These are phyloP conservation scores for Chamaetylas fuelleborni DNA, from an alignment of 2,113 vertebrate species.

Conservation along the genomic window DNA sequence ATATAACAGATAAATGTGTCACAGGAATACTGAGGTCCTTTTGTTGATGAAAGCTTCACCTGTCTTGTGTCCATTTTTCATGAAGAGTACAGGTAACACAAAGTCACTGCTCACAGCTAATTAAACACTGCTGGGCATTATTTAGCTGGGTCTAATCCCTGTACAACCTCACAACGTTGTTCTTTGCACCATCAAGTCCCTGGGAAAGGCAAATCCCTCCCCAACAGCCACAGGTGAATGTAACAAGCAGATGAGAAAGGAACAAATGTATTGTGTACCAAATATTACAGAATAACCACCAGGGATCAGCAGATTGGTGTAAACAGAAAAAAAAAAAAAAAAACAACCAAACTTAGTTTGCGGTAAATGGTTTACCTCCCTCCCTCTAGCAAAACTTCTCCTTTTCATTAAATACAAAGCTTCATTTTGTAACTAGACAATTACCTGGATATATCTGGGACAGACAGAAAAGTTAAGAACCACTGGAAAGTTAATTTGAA, in stretches of 20 bases:
- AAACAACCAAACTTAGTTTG: background rate
- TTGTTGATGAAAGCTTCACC: background rate
- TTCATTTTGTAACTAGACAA: background rate
- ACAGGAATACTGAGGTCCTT: background rate
- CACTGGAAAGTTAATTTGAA: background rate
- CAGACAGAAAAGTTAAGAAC: background rate
- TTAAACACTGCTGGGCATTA: background rate
- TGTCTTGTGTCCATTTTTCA: background rate
- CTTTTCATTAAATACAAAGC: background rate
- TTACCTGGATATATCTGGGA: background rate
- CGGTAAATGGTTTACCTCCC: background rate
- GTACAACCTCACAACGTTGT: rapidly evolving
- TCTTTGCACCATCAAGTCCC: background rate
- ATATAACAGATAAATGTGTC: background rate
- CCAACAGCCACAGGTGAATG: rapidly evolving
- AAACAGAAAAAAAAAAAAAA: background rate
- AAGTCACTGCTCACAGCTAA: background rate
- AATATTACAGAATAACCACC: background rate
- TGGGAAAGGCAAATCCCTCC: background rate
- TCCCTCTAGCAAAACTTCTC: background rate
- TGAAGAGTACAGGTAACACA: background rate
- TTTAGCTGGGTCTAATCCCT: background rate
- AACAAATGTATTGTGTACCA: background rate
- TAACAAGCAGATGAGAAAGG: background rate
- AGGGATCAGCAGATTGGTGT: background rate